Percentiles rank a stretch among this genome's conserved stretches.
phyloP scores from a whole-genome alignment of 1,140 invertebrate species.

The Drosophila paulistorum region DNA sequence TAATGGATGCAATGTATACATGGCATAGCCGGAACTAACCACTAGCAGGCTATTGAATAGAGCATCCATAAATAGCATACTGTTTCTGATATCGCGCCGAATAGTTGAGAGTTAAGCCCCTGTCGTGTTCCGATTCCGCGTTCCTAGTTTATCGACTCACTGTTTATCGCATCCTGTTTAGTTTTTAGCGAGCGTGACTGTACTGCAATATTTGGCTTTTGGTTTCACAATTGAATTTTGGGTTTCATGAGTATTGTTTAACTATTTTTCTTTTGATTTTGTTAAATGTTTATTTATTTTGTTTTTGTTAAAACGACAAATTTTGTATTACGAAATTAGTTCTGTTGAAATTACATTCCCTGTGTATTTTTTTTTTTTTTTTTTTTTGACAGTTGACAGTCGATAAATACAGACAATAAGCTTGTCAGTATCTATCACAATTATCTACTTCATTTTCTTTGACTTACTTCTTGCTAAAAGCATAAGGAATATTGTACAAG shows the following conservation, averaged over 20 bases:
- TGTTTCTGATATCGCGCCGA: not conserved
- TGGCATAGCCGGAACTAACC: conserved; percentile 71
- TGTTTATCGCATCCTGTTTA: not conserved
- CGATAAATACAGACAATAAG: no score
- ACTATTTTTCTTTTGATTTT: conserved; percentile 1
- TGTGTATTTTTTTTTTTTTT: conserved; percentile 14
- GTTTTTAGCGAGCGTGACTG: no score
- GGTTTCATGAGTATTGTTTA: not conserved
- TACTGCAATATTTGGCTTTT: not conserved
- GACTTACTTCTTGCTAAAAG: no score
- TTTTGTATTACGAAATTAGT: conserved; percentile 49
- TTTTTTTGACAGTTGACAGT: not conserved
- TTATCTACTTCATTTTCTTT: no score
- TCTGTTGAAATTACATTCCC: no score
- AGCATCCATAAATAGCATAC: conserved; percentile 65
- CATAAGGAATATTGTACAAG: no score
- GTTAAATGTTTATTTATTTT: no score
- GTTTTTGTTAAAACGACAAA: conserved; percentile 36
- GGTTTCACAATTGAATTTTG: not conserved
- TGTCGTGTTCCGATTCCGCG: not conserved
- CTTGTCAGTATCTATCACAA: no score
- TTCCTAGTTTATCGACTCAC: not conserved
- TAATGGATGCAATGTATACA: conserved; percentile 58
- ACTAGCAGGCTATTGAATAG: conserved; percentile 70
- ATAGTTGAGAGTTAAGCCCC: not conserved